phyloP scores from a whole-genome alignment of 2,797 vertebrate species.

The Arnoldichthys spilopterus region DNA sequence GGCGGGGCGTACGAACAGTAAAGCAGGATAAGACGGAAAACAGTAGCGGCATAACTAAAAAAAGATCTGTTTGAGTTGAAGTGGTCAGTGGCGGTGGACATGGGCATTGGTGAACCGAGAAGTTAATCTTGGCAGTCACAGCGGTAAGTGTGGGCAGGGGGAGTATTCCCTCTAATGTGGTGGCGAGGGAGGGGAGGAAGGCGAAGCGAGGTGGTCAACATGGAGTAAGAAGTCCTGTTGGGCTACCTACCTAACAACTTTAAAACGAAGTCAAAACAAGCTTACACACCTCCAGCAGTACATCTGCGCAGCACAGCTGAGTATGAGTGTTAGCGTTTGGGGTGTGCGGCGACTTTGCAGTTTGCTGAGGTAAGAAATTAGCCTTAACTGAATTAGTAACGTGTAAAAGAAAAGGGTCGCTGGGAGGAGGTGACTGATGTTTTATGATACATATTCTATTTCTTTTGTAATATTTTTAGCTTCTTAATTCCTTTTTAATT shows the following conservation, averaged over 20 bases:
- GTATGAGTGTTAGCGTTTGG: too few relatives aligned
- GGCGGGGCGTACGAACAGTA: slow-evolving; percentile 1
- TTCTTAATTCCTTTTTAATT: too few relatives aligned
- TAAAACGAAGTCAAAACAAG: background rate
- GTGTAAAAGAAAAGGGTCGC: background rate
- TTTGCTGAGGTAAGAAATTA: background rate
- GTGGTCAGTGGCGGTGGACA: too few relatives aligned
- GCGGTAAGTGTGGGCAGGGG: background rate
- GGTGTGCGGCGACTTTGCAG: background rate
- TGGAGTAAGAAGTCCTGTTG: background rate
- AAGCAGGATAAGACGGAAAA: too few relatives aligned
- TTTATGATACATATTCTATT: too few relatives aligned
- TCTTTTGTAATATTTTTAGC: too few relatives aligned
- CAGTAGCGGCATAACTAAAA: too few relatives aligned
- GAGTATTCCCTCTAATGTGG: background rate
- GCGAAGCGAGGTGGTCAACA: background rate
- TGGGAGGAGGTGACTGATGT: background rate
- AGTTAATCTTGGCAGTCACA: too few relatives aligned
- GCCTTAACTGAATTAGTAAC: too few relatives aligned
- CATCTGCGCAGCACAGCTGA: too few relatives aligned
- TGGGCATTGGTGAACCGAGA: too few relatives aligned
- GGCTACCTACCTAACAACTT: background rate
- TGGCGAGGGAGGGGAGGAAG: background rate
- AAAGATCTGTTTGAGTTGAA: too few relatives aligned
- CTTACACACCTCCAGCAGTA: background rate